Base-by-base conservation (phyloP, 2,113 vertebrate genomes). In the Microtus richardsoni region DNA sequence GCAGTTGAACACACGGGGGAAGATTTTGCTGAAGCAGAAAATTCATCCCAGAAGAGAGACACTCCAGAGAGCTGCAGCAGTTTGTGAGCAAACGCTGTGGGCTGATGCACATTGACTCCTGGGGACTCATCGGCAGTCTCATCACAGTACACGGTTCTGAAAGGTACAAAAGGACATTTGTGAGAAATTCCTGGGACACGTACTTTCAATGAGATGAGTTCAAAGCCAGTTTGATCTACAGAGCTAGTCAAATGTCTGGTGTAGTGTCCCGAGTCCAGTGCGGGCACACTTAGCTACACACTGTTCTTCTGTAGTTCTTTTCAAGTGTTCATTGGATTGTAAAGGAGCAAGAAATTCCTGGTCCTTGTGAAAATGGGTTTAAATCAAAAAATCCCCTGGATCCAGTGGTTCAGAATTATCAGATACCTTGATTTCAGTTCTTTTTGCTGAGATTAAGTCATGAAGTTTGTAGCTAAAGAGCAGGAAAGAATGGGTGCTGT, bases 21-120 rank as follows among this genome's bases (percentile, higher is more conserved):
- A 66, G 99, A 99, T 66, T 99, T 99, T 73, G 99, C 98, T 4
- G 98, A 98, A 86, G 99, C 99, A 52, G 99, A 99, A 98, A 99
- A 99, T 97, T 99, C 99, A 77, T 99, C 99, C 99, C 99, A 99
- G 97, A 99, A 99, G 89, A 99, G 91, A 73, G 99, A 99, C 77
- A 99, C 99, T 89, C 99, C 99, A 74, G 99, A 99, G 98, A 99
- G 99, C 92, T 99, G 99, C 96, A 99, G 97, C 70, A 99, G 98
- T 98, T 99, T 99, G 97, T 99, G 99, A 91, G 99, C 99, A 97
- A 99, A 99, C 33, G 99, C 99, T 93, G 99, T 99, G 84, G 99
- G 99, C 94, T 99, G 99, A 97, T 99, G 99, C 1, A 99, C 99
- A 28, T 99, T 99, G 83, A 99, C 98, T 92, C 98, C 99, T 93